phyloP scores from a whole-genome alignment of 1,140 invertebrate species.

The Pissodes strobi region DNA sequence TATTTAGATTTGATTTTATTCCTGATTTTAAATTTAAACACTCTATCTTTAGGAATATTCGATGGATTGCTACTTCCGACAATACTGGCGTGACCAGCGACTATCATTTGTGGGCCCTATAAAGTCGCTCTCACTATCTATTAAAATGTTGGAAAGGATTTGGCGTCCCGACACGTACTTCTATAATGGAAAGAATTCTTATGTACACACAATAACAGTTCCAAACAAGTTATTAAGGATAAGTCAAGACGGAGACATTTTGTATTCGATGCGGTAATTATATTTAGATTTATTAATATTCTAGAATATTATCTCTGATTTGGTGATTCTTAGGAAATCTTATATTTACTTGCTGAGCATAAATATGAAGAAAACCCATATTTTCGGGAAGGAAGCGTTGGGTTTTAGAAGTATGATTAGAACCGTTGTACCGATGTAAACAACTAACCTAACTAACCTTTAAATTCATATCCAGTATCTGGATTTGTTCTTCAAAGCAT shows the following conservation, averaged over 20 bases:
- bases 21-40: background rate
- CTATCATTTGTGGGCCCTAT: conserved; percentile 82
- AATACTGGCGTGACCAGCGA: conserved; percentile 83
- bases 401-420: no score
- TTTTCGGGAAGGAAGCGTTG: no score
- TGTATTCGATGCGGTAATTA: conserved; percentile 95
- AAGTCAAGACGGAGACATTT: conserved; percentile 85
- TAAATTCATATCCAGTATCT: no score
- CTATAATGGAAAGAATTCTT: conserved; percentile 89
- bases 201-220: conserved; percentile 93
- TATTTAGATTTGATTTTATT: background rate
- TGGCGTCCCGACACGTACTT: conserved; percentile 97
- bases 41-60: conserved; percentile 79
- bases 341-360: no score
- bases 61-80: conserved; percentile 96
- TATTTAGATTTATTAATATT: no score
- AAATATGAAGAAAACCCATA: no score
- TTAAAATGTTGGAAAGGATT: conserved; percentile 90
- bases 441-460: no score
- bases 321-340: no score
- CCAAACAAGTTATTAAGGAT: conserved; percentile 93
- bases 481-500: no score
- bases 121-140: conserved; percentile 80
- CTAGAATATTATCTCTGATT: no score
- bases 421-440: no score